Conservation (phyloP, 2,113 vertebrate species). For the Channa maculata region DNA sequence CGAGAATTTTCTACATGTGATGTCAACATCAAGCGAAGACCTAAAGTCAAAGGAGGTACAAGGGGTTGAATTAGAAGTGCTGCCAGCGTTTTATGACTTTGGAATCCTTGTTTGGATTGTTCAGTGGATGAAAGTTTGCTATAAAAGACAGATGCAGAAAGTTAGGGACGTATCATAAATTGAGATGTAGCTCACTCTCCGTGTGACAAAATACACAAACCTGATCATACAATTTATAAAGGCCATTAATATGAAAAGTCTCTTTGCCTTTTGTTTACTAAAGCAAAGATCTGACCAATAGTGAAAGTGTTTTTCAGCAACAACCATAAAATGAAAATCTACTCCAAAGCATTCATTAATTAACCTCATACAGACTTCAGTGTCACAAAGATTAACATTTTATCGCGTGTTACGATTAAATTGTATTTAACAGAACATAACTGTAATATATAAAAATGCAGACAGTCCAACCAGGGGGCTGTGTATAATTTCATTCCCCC, state of each 20-base stretch:
- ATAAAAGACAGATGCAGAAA: slow-evolving; percentile 28
- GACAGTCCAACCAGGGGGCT: slow-evolving; percentile 73
- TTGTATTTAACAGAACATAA: slow-evolving; percentile 67
- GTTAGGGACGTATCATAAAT: slow-evolving; percentile 28
- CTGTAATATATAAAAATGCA: slow-evolving; percentile 78
- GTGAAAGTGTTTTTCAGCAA: neutral
- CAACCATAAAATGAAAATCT: neutral
- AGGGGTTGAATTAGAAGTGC: slow-evolving; percentile 49
- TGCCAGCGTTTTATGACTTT: slow-evolving; percentile 63
- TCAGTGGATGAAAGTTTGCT: slow-evolving; percentile 51
- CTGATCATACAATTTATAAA: neutral
- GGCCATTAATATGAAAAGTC: too few species aligned
- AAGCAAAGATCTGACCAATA: neutral
- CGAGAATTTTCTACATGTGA: slow-evolving; percentile 69
- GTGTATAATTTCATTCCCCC: slow-evolving; percentile 80
- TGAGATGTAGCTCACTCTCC: slow-evolving; percentile 30
- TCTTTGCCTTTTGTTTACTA: neutral
- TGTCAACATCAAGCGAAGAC: slow-evolving; percentile 64
- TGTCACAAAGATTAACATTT: slow-evolving; percentile 46
- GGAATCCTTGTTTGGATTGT: slow-evolving; percentile 53
- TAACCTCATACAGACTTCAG: slow-evolving; percentile 13
- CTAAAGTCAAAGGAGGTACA: slow-evolving; percentile 61
- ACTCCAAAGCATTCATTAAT: neutral
- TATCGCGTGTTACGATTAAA: slow-evolving; percentile 62
- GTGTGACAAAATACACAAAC: slow-evolving; percentile 5